These are phyloP conservation scores for Carterocephalus palaemon DNA, from an alignment of 2,888 invertebrate species.

Conservation along the genomic window DNA sequence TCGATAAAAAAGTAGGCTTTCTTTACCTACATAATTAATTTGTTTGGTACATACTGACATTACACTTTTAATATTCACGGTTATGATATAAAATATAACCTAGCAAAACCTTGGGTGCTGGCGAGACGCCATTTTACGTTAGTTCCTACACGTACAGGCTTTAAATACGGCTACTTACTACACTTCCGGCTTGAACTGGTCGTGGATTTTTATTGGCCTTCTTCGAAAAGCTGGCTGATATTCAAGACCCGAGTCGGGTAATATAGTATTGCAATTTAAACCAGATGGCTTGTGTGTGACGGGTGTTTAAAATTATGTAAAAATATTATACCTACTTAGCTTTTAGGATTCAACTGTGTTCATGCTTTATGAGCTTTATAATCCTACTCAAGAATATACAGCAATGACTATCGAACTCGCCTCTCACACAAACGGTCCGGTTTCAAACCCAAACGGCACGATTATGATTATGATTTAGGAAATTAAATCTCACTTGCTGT, in stretches of 20 bases:
- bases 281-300: conserved; percentile 21
- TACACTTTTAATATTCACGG: conserved; percentile 7
- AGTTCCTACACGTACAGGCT: conserved; percentile 22
- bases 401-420: too few relatives aligned
- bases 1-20: too few relatives aligned
- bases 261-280: conserved; percentile 22
- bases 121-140: conserved; percentile 22
- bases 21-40: too few relatives aligned
- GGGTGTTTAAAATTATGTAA: conserved; percentile 8
- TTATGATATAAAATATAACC: conserved; percentile 8
- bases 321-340: too few relatives aligned
- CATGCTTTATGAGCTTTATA: too few relatives aligned
- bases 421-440: too few relatives aligned
- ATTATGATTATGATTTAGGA: too few relatives aligned
- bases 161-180: conserved; percentile 26
- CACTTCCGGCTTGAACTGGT: conserved; percentile 19
- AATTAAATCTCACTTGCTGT: too few relatives aligned
- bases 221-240: conserved; percentile 22
- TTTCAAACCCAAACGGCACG: too few relatives aligned
- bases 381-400: too few relatives aligned
- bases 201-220: conserved; percentile 24
- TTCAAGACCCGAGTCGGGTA: conserved; percentile 15
- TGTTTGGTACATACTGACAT: too few relatives aligned
- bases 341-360: too few relatives aligned
- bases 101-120: conserved; percentile 8